phyloP scores from a whole-genome alignment of 2,888 invertebrate species.

The Barypeithes pellucidus region DNA sequence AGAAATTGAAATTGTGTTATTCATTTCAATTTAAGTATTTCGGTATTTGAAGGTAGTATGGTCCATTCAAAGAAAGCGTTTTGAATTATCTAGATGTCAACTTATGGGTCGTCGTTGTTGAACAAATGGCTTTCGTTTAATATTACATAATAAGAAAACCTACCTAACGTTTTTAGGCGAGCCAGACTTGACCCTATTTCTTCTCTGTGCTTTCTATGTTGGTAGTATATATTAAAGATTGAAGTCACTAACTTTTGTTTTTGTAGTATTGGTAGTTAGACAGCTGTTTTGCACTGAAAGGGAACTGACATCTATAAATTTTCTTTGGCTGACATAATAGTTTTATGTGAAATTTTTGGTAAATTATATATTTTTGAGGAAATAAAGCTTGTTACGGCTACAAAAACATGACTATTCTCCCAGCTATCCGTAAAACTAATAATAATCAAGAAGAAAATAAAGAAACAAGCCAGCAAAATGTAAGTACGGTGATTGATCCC shows the following conservation, averaged over 20 bases:
- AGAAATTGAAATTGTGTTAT: no score
- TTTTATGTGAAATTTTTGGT: constrained; percentile 25
- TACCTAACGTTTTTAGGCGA: no score
- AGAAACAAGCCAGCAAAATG: constrained; percentile 66
- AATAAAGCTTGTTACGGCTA: constrained; percentile 8
- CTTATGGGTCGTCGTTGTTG: no score
- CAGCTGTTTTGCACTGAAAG: constrained; percentile 33
- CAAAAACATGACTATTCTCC: constrained; percentile 68
- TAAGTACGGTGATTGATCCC: constrained; percentile 58
- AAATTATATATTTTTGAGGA: constrained; percentile 14
- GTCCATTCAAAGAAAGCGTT: no score
- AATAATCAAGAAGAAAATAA: constrained; percentile 65
- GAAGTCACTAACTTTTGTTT: constrained; percentile 11
- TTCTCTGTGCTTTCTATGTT: not conserved
- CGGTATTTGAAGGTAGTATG: no score
- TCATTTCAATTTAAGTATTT: no score
- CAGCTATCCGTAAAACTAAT: constrained; percentile 66
- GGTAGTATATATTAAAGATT: not conserved
- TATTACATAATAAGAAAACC: no score
- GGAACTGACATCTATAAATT: no score
- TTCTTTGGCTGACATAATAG: no score
- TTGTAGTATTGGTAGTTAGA: constrained; percentile 34
- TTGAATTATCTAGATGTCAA: no score
- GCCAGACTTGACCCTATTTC: no score
- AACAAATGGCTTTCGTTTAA: no score